A percentile compares a stretch with the other conserved stretches of the same genome.
phyloP scores from a whole-genome alignment of 2,888 invertebrate genomes.

The Portevinia maculata region DNA sequence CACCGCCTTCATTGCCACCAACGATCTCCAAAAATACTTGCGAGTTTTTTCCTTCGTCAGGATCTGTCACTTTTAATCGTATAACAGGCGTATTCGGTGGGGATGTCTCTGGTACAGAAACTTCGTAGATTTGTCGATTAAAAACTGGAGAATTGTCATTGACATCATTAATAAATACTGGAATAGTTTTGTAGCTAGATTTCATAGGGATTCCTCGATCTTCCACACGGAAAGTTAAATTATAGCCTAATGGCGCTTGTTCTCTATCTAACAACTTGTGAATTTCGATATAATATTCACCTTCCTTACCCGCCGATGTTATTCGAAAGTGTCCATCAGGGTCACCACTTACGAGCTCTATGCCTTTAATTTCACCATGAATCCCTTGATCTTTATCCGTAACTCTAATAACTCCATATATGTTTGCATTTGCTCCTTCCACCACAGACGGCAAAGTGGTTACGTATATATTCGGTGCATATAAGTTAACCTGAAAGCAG shows the following conservation, averaged over 20 bases:
- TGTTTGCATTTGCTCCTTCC: constrained; percentile 91
- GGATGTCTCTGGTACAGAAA: constrained; percentile 93
- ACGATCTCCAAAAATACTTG: constrained; percentile 94
- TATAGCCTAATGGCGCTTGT: constrained; percentile 91
- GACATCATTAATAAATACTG: constrained; percentile 90
- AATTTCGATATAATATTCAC: constrained; percentile 92
- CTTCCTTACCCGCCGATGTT: constrained; percentile 85
- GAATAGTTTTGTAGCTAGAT: constrained; percentile 90
- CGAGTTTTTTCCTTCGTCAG: constrained; percentile 92
- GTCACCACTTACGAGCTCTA: constrained; percentile 95
- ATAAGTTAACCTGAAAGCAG: constrained; percentile 88
- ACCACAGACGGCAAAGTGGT: constrained; percentile 91
- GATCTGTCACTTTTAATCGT: constrained; percentile 92
- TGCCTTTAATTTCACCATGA: constrained; percentile 91
- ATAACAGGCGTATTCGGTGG: constrained; percentile 95
- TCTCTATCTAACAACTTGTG: constrained; percentile 91
- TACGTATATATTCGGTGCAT: constrained; percentile 92
- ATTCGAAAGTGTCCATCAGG: constrained; percentile 94
- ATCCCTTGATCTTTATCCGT: constrained; percentile 92
- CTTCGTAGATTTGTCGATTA: constrained; percentile 93
- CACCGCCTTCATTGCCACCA: constrained; percentile 94
- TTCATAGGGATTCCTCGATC: constrained; percentile 92
- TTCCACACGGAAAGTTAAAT: constrained; percentile 92
- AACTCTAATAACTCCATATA: constrained; percentile 95
- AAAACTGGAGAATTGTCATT: constrained; percentile 95